Conservation (phyloP, 2,113 vertebrate species). For the Nicator chloris region DNA sequence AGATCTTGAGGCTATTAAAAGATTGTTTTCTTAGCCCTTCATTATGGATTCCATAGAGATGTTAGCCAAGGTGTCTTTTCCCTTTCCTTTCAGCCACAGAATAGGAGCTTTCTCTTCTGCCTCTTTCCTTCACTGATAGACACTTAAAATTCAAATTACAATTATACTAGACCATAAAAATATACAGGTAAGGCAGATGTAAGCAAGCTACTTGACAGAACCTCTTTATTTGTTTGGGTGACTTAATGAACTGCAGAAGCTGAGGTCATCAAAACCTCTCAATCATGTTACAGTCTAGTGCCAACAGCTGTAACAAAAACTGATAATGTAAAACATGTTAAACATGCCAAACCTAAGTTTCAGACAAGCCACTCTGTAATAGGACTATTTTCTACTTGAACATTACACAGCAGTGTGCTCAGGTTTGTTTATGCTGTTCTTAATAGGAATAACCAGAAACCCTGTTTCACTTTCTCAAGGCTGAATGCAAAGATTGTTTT, state of each 20-base stretch:
- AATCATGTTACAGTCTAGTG: conserved; percentile 21
- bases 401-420: not conserved
- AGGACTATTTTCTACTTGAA: conserved; percentile 36
- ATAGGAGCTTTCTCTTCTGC: not conserved
- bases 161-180: not conserved
- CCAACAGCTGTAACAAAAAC: conserved; percentile 48
- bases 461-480: not conserved
- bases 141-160: conserved; percentile 12
- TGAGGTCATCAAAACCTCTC: conserved; percentile 55
- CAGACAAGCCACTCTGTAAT: not conserved
- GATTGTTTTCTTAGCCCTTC: not conserved
- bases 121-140: not conserved
- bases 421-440: conserved; percentile 22
- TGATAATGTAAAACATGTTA: conserved; percentile 45
- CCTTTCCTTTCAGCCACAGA: not conserved
- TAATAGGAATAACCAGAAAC: conserved; percentile 8
- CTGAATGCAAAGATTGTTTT: conserved; percentile 14
- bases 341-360: conserved; percentile 35
- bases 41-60: not conserved
- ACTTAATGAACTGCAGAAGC: conserved; percentile 50
- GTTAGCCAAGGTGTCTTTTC: not conserved
- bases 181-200: conserved; percentile 31
- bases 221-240: conserved; percentile 41
- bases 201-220: not conserved
- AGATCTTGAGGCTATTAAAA: not conserved